Evolutionary conservation across 2,797 vertebrate species (phyloP), one percentile per base, ranked within the genome.

Genomic region (Gobio occitaniae): DNA sequence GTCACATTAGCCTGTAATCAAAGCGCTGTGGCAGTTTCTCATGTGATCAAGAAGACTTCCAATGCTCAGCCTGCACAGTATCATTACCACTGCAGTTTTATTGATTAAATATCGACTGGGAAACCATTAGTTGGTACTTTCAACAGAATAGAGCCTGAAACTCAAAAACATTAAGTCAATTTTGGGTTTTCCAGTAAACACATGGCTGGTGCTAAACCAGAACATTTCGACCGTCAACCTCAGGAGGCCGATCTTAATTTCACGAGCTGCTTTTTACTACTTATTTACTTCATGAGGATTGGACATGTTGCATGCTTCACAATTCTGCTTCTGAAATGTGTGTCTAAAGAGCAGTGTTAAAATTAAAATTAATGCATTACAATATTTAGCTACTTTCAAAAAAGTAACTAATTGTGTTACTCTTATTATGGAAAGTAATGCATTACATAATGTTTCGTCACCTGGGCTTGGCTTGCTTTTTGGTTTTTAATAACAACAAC

Each of bases 31-130:
- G 38, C 36, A 59, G 44, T 63, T 78, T 61, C 56, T n/a, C 52
- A 5, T 21, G 25, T 3, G 1, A 32, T 74, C 71, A 75, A 36
- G 29, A 75, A 6, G 52, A n/a, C 54, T 41, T 77, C 59, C 36
- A 5, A 0, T 41, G 12, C 19, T 59, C 32, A 59, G 52, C 32
- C 74, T 41, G 32, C 63, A 78, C 13, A 17, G 56, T 47, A 4
- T 65, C 38, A 78, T 78, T 65, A 78, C 29, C 56, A 48, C 56
- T 13, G n/a, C 77, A 78, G 38, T 44, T 7, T 19, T 78, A 78
- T 65, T 65, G 41, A 63, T 78, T 2, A 19, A 13, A 65, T 13
- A 78, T 78, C 1, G 59, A 78, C 19, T 65, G 0, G 4, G n/a
- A 29, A n/a, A 48, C 21, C 76, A 78, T 78, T 29, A 63, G 15